These are phyloP conservation scores for Calameuta pallipes DNA, from an alignment of 2,888 invertebrate genomes.

Conservation along the genomic window DNA sequence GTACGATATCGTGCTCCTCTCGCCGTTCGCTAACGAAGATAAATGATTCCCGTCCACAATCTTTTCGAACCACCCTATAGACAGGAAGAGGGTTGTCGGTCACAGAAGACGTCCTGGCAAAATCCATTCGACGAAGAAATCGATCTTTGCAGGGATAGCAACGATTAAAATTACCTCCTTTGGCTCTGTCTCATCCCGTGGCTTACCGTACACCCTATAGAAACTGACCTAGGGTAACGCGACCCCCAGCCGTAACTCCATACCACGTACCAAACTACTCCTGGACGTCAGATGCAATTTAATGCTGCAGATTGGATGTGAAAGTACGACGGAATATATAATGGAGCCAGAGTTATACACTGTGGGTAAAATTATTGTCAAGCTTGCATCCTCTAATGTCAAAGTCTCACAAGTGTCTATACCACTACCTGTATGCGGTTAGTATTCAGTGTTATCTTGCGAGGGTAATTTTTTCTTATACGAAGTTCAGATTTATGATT, in stretches of 20 bases:
- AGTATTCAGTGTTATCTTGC: neutral
- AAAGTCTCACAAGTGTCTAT: neutral
- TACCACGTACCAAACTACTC: conserved; percentile 16
- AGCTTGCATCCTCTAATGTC: neutral
- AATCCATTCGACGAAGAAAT: neutral
- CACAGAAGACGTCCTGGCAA: neutral
- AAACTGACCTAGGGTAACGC: neutral
- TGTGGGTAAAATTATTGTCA: neutral
- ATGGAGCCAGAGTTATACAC: neutral
- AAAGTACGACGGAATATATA: neutral
- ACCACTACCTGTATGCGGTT: neutral
- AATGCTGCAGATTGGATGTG: neutral
- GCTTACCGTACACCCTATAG: neutral
- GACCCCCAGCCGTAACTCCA: neutral
- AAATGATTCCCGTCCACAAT: neutral
- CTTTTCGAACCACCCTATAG: neutral
- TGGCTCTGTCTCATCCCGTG: neutral
- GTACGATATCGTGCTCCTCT: neutral
- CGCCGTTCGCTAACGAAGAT: neutral
- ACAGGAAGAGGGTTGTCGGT: neutral
- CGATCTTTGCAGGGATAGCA: neutral
- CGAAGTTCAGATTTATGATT: neutral
- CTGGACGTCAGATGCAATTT: conserved; percentile 24
- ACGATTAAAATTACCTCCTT: neutral
- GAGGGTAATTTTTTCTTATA: neutral